phyloP scores from a whole-genome alignment of 2,888 invertebrate species.

The Rotaria magnacalcarata region DNA sequence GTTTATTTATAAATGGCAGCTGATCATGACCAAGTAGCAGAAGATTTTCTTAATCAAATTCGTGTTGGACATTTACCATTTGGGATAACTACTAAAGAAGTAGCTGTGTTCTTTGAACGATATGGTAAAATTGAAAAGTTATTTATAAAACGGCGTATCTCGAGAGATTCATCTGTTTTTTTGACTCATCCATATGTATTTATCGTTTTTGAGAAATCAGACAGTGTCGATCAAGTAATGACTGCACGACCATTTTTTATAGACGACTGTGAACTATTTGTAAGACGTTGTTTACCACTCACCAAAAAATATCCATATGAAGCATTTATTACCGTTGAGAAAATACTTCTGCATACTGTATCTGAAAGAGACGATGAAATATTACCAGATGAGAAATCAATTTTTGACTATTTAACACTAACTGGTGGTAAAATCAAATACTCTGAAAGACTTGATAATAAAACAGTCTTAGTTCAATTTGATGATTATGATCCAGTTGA shows the following conservation, averaged over 20 bases:
- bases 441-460: background rate
- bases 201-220: background rate
- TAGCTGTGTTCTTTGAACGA: background rate
- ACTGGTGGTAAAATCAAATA: background rate
- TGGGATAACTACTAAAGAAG: background rate
- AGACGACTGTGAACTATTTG: background rate
- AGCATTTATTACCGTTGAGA: background rate
- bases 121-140: background rate
- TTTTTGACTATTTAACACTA: background rate
- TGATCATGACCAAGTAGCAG: background rate
- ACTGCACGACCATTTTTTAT: background rate
- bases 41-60: background rate
- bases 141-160: background rate
- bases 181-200: background rate
- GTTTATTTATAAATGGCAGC: background rate
- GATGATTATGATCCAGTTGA: constrained; percentile 25
- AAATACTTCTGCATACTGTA: background rate
- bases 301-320: background rate
- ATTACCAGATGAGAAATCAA: background rate
- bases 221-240: background rate
- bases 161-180: background rate
- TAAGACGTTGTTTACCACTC: background rate
- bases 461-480: background rate
- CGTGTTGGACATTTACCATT: background rate
- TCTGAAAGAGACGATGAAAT: background rate